Base-by-base conservation (phyloP, 2,797 vertebrate genomes). In the Lithobates sylvaticus region DNA sequence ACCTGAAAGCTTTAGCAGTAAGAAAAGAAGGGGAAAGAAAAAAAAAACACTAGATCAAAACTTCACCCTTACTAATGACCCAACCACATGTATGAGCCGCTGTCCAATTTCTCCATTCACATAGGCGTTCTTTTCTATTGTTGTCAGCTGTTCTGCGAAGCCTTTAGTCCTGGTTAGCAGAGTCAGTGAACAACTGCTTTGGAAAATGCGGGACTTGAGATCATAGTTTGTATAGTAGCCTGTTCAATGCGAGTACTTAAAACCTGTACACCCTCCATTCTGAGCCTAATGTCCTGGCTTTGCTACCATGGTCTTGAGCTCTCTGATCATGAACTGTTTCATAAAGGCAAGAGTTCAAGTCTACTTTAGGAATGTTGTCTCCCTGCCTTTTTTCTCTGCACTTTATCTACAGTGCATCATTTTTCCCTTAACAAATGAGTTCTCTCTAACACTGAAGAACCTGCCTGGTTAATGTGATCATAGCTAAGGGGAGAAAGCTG, bases 1-100 rank as follows among this genome's bases (percentile, higher is more conserved):
- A 78, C 81, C 86, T 87, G 77, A 87, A 87, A 87, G 86, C 86
- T 84, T 87, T 84, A 68, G 76, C 86, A 79, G 86, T 61, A 84
- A 87, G 77, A 87, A 87, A 87, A 83, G 86, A 69, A 84, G 81
- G 47, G 27, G 3, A 32, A 32, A 4, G 3, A 32, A 29, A 29
- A 69, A 80, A 78, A 80, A 84, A 85, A 81, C 44, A 61, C 44
- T 76, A 87, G 76, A 84, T 79, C 76, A 87, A 87, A 87, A 87
- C 81, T 74, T 70, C 65, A 84, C 34, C 81, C 81, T 87, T 84
- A 44, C 76, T 84, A 84, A 84, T 80, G 86, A 87, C 86, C 86
- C 86, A 81, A 87, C 58, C 86, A 84, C 80, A 87, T 84, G 81
- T 80, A 84, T 78, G 47, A 87, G 76, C 81, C 10, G 44, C 44